Base-by-base conservation (phyloP, 2,888 invertebrate genomes). In the Macrosoma leucophasiata region DNA sequence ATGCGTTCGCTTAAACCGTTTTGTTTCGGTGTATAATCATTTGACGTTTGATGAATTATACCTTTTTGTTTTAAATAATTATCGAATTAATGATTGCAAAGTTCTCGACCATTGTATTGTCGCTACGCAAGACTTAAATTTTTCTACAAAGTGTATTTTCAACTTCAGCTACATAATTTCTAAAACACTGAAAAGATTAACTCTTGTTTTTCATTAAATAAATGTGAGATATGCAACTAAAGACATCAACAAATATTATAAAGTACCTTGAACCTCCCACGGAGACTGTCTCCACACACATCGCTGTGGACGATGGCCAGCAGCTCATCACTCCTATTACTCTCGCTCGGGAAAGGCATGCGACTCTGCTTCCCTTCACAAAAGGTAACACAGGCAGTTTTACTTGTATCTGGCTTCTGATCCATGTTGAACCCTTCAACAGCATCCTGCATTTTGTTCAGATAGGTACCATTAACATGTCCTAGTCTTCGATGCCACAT, bases 261-360 rank as follows among this genome's bases (percentile, higher is more conserved):
- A 27, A 33, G 12, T 33, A 22, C 2, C 20, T 15, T 28, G 68
- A 13, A 96, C 94, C 84, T 98, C 98, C 98, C 98, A 98, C 41
- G n/a, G n/a, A 98, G 75, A 62, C 85, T 85, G 60, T 33, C 48
- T 1, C 48, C 48, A 26, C 48, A 48, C 0, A 48, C 25, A 22
- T 43, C 43, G 5, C 9, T 36, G 27, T 46, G 44, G 8, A 47
- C 28, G 7, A 38, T 7, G 2, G 36, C 9, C 10, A 50, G 18
- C 2, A 42, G 4, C 17, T 45, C 29, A 21, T 18, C 33, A 26
- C 44, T 41, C 29, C 48, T 46, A 10, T 17, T 36, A 6, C 33
- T 36, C 13, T 14, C 12, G n/a, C 32, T 18, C n/a, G 26, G 10
- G 25, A 49, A 50, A 17, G 49, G 42, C 20, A 48, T 27, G 0